Conservation (phyloP, 2,888 invertebrate species). For the Gortyna flavago region DNA sequence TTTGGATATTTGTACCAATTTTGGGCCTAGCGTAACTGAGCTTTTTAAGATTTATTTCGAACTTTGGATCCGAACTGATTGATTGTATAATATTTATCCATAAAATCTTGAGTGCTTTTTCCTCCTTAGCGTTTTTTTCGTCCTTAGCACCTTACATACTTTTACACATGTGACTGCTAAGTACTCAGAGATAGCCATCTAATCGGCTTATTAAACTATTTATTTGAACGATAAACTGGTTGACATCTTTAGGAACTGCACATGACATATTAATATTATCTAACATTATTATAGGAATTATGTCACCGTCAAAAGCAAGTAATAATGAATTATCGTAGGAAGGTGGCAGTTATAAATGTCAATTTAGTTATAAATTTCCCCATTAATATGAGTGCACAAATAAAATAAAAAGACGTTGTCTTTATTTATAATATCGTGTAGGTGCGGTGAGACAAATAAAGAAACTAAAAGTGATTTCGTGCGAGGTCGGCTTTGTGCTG, state of each 20-base stretch:
- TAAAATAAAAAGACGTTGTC: slow-evolving; percentile 66
- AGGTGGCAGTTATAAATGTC: slow-evolving; percentile 57
- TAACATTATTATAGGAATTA: slow-evolving; percentile 37
- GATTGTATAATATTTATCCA: background rate
- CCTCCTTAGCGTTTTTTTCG: too few relatives aligned
- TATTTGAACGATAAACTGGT: slow-evolving; percentile 30
- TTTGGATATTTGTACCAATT: slow-evolving; percentile 4
- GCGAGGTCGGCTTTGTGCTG: slow-evolving; percentile 80
- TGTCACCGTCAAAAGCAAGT: slow-evolving; percentile 41
- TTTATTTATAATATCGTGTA: slow-evolving; percentile 74
- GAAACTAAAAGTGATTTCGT: slow-evolving; percentile 76
- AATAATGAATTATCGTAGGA: slow-evolving; percentile 35
- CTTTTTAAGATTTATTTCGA: background rate
- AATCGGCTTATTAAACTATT: slow-evolving; percentile 20
- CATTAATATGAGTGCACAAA: slow-evolving; percentile 46
- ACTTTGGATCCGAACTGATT: background rate
- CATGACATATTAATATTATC: slow-evolving; percentile 41
- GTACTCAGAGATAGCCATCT: slow-evolving; percentile 33
- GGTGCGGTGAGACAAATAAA: slow-evolving; percentile 77
- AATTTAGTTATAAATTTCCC: slow-evolving; percentile 51
- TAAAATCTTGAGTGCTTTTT: slow-evolving; percentile 5
- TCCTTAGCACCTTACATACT: slow-evolving; percentile 4
- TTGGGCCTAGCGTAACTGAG: background rate
- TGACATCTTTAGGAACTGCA: slow-evolving; percentile 18
- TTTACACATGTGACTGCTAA: background rate